phyloP scores from a whole-genome alignment of 1,140 invertebrate genomes.

The Lucilia sericata region DNA sequence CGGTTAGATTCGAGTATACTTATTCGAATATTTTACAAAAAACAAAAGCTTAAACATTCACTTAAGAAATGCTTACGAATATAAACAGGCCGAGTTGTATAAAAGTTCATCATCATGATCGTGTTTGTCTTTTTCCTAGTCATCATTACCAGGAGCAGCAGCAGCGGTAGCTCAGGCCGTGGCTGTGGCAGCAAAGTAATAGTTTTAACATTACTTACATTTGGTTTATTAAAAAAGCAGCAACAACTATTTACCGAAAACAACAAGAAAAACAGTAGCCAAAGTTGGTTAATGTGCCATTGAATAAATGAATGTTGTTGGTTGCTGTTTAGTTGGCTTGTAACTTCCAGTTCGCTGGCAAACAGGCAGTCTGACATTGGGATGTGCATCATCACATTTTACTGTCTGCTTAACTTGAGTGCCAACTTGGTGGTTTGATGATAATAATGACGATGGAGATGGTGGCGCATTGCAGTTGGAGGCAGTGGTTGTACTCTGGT shows the following conservation, averaged over 20 bases:
- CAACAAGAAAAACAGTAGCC: constrained; percentile 30
- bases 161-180: background rate
- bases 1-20: background rate
- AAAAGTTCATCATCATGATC: background rate
- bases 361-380: background rate
- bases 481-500: background rate
- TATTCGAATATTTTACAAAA: background rate
- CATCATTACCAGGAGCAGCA: background rate
- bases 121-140: background rate
- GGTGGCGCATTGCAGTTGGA: background rate
- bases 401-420: constrained; percentile 6
- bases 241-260: background rate
- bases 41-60: constrained; percentile 2
- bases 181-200: background rate
- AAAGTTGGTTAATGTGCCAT: constrained; percentile 41
- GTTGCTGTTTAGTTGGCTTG: constrained; percentile 22
- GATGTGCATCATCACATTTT: background rate
- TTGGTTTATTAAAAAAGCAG: background rate
- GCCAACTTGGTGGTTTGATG: constrained; percentile 11
- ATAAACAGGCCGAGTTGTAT: background rate
- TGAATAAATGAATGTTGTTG: constrained; percentile 41
- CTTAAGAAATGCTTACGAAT: background rate
- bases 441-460: background rate
- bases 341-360: background rate
- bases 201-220: constrained; percentile 4